Base-by-base conservation (phyloP, 2,797 vertebrate species). In the Lepus oiostolus region DNA sequence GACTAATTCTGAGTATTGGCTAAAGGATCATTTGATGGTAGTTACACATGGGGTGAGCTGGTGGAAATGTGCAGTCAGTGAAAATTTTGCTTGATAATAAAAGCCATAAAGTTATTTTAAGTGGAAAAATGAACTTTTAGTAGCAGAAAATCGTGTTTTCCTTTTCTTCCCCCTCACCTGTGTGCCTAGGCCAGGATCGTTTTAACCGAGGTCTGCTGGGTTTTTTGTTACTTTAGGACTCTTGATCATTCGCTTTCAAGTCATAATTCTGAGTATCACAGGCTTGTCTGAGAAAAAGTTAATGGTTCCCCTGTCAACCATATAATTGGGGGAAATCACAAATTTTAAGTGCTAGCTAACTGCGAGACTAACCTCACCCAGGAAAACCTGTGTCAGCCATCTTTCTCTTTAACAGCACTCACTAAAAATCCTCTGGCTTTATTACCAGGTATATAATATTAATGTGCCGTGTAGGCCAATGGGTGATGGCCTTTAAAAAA, bases 341-440 rank as follows among this genome's bases (percentile, higher is more conserved):
- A 12, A 91, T 97, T 96, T 96, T 88, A 97, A 96, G 96, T 75
- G 58, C 89, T 97, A 83, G 90, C 95, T 96, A 94, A 82, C 62
- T 96, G 94, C 76, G 70, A 71, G 85, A 96, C 97, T 96, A 95
- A 77, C 58, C 96, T 97, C 81, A 95, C 93, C 94, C 90, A 94
- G 95, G 95, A 84, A 47, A 96, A 94, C 85, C 88, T 77, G 75
- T 95, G 94, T 96, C 60, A 70, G 94, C 65, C 81, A 96, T 77
- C 68, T 91, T 97, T 84, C 85, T 95, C 67, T 98, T 95, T 93
- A 85, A 77, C 52, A 93, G 79, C 77, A 83, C 94, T 92, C 90
- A 81, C 91, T 97, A 94, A 96, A 96, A 96, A 30, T 1, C 47
- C 95, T 52, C 62, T 70, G 95, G 63, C 94, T 97, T 98, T 95